A percentile compares a stretch with the other conserved stretches of the same genome.
Evolutionary conservation across 2,113 vertebrate genomes (phyloP).

Genomic region (Lynx canadensis): DNA sequence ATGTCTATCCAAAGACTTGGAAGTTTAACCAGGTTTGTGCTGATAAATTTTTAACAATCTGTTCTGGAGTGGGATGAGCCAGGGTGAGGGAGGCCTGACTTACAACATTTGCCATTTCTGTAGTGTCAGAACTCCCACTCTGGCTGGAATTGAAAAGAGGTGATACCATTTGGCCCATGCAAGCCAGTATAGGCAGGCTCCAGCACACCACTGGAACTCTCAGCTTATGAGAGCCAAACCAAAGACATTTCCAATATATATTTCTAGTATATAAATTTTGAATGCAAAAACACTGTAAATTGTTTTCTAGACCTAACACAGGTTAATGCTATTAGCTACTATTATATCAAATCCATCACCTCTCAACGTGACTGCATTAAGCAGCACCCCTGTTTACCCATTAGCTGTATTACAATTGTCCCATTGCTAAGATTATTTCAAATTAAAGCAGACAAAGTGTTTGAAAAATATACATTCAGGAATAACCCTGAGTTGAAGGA

Average conservation of each 20-base stretch:
- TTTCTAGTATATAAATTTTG: neutral
- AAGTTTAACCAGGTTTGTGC: neutral
- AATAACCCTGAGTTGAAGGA: conserved; percentile 41
- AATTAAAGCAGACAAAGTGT: conserved; percentile 42
- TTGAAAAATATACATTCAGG: conserved; percentile 52
- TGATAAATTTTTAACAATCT: neutral
- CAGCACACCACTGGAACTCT: neutral
- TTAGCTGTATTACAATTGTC: conserved; percentile 41
- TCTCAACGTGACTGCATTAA: neutral
- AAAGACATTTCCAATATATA: neutral
- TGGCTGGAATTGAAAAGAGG: neutral
- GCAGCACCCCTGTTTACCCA: neutral
- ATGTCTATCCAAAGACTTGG: neutral
- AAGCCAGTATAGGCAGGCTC: neutral
- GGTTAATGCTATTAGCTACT: conserved; percentile 17
- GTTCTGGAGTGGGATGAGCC: neutral
- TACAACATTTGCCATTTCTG: neutral
- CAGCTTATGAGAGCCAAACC: neutral
- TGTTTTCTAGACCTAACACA: neutral
- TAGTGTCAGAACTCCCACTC: neutral
- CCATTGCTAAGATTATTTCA: conserved; percentile 58
- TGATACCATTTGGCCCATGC: neutral
- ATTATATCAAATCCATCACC: conserved; percentile 29
- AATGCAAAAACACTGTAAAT: conserved; percentile 14
- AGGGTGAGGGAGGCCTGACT: neutral